Evolutionary conservation across 2,113 vertebrate species (phyloP).

Genomic region (Pionites leucogaster): DNA sequence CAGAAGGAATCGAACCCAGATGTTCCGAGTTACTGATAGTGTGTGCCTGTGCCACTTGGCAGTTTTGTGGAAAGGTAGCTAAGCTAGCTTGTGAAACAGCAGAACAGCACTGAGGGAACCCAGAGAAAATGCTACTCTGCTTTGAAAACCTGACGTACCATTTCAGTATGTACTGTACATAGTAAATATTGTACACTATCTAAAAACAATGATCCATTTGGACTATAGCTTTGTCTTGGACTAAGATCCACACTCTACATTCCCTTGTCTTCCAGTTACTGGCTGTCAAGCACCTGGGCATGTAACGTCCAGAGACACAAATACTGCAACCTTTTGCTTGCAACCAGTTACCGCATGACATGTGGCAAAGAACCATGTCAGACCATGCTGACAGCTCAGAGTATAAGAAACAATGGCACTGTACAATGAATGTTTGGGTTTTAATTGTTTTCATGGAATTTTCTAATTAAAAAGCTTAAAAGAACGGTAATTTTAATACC

Average conservation of each 20-base stretch:
- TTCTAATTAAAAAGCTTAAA: neutral
- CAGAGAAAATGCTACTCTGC: neutral
- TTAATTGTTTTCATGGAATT: neutral
- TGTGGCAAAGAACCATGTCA: neutral
- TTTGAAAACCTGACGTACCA: neutral
- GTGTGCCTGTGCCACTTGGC: neutral
- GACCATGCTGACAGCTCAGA: neutral
- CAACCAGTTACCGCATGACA: neutral
- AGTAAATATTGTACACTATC: neutral
- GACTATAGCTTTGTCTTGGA: neutral
- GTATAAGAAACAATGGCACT: neutral
- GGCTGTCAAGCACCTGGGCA: neutral
- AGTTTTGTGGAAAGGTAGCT: neutral
- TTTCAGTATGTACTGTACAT: neutral
- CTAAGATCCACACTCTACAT: neutral
- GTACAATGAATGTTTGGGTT: neutral
- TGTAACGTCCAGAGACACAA: neutral
- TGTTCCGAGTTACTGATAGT: fast-evolving
- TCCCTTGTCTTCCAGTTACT: neutral
- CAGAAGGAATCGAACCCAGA: neutral
- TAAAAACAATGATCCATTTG: neutral
- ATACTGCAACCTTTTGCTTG: neutral
- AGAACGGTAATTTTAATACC: neutral
- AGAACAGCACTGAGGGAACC: neutral
- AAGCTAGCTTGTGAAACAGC: neutral